Conservation (phyloP, 2,113 vertebrate species). For the Notiomystis cincta region DNA sequence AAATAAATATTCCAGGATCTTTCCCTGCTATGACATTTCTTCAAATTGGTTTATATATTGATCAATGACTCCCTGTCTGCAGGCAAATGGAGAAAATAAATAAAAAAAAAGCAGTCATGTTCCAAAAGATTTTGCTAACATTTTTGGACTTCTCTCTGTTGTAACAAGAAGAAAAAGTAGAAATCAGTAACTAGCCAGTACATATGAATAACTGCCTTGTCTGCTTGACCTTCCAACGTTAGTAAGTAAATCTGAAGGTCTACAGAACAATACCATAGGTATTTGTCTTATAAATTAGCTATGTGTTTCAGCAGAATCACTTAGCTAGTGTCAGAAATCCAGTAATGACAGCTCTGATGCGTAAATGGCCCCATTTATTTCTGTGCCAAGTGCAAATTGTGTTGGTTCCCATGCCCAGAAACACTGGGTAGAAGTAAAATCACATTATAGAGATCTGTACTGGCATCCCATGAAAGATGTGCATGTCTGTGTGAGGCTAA, state of each 20-base stretch:
- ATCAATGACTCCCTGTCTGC: not conserved
- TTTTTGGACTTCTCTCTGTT: not conserved
- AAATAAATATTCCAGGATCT: not conserved
- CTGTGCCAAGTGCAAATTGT: not conserved
- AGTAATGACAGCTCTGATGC: not conserved
- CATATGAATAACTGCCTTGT: not conserved
- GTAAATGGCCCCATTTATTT: constrained; percentile 10
- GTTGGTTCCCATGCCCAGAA: not conserved
- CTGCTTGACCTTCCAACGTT: not conserved
- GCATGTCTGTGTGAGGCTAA: not conserved
- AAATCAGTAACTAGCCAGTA: not conserved
- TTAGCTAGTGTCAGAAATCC: not conserved
- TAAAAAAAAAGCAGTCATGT: not conserved
- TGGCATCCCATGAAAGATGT: not conserved
- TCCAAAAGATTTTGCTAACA: not conserved
- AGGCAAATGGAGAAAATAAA: not conserved
- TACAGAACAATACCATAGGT: not conserved
- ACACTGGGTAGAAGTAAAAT: not conserved
- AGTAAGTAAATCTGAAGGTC: not conserved
- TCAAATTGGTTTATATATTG: not conserved
- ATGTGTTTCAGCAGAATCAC: not conserved
- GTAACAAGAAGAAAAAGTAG: not conserved
- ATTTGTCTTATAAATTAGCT: constrained; percentile 1
- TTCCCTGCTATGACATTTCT: not conserved
- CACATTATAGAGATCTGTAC: not conserved